These are phyloP conservation scores for Archips crataeganus DNA, from an alignment of 2,888 invertebrate species.

Conservation along the genomic window DNA sequence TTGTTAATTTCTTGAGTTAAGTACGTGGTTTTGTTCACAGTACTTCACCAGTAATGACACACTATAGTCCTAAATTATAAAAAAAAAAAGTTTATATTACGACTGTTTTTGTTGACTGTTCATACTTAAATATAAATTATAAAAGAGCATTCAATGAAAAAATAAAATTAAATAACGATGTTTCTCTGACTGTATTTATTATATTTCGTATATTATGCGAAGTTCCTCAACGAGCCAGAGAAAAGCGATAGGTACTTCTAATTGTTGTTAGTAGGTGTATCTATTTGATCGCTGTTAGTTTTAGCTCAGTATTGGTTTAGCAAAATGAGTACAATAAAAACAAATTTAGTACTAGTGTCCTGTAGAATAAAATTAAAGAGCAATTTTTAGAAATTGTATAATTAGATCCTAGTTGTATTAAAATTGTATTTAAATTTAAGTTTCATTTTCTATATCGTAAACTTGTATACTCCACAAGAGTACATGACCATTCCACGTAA, in stretches of 20 bases:
- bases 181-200: no score
- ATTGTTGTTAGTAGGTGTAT: conserved; percentile 31
- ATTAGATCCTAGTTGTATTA: conserved; percentile 7
- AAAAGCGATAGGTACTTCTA: background rate
- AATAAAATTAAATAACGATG: background rate
- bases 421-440: conserved; percentile 19
- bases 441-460: conserved; percentile 11
- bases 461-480: background rate
- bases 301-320: conserved; percentile 58
- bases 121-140: background rate
- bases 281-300: conserved; percentile 43
- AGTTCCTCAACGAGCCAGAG: no score
- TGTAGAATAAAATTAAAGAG: conserved; percentile 56
- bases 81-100: background rate
- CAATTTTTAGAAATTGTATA: conserved; percentile 33
- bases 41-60: no score
- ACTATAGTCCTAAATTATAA: background rate
- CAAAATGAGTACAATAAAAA: conserved; percentile 77
- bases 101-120: background rate
- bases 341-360: conserved; percentile 62
- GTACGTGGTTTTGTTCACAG: background rate
- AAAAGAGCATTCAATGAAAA: background rate
- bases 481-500: background rate
- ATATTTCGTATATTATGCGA: background rate
- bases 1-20: background rate